Conservation (phyloP, 1,140 invertebrate species). For the Tetranychus urticae region DNA sequence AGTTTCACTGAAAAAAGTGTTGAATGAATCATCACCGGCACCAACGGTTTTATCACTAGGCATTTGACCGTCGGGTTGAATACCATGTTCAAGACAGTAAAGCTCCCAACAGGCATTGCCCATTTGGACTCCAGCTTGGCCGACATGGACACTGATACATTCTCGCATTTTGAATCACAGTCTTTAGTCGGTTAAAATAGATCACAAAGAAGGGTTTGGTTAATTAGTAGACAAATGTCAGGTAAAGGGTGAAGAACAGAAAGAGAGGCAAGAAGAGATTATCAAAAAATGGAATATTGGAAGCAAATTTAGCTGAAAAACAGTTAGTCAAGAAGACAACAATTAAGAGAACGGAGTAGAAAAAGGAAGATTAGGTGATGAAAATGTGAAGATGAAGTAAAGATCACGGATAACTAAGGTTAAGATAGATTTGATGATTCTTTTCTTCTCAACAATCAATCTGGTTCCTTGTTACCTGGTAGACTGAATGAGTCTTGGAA, state of each 20-base stretch:
- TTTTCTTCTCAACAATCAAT: too few relatives aligned
- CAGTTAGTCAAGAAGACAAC: too few relatives aligned
- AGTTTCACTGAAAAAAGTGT: constrained; percentile 73
- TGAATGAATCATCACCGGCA: constrained; percentile 57
- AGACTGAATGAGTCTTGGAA: too few relatives aligned
- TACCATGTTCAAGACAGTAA: constrained; percentile 54
- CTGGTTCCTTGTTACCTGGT: too few relatives aligned
- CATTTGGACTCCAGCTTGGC: constrained; percentile 69
- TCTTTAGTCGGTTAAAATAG: neutral
- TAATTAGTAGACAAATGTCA: neutral
- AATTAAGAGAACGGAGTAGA: too few relatives aligned
- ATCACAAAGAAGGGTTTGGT: neutral
- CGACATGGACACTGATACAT: constrained; percentile 63
- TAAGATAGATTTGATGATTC: too few relatives aligned
- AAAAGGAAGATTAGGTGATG: too few relatives aligned
- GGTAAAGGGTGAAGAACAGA: neutral
- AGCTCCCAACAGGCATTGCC: constrained; percentile 59
- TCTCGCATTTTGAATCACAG: constrained; percentile 24
- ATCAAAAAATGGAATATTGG: too few relatives aligned
- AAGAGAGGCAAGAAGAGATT: too few relatives aligned
- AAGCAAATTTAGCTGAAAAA: too few relatives aligned
- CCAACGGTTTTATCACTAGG: constrained; percentile 18
- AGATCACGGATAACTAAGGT: too few relatives aligned
- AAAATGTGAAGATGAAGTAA: too few relatives aligned
- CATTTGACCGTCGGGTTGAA: constrained; percentile 18